These are phyloP conservation scores for Vombatus ursinus DNA, from an alignment of 2,113 vertebrate species.

Conservation along the genomic window DNA sequence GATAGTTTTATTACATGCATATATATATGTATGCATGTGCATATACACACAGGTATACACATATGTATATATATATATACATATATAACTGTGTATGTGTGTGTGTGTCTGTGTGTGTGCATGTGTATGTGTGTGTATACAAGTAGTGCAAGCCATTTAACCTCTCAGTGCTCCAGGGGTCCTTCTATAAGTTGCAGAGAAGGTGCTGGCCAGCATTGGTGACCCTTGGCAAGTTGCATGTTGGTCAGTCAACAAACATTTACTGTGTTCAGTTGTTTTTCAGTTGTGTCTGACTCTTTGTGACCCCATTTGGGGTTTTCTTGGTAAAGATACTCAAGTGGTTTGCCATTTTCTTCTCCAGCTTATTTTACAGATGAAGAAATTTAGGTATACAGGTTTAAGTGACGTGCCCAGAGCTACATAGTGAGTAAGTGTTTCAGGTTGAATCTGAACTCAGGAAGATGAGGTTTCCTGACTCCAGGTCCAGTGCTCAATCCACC, in stretches of 20 bases:
- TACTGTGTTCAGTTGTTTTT: neutral
- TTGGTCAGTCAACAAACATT: neutral
- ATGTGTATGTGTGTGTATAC: neutral
- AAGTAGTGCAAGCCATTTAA: neutral
- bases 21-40: too few species aligned
- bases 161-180: neutral
- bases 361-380: neutral
- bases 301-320: neutral
- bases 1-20: too few species aligned
- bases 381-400: too few species aligned
- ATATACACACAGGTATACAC: too few species aligned
- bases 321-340: neutral
- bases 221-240: neutral
- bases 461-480: too few species aligned
- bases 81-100: too few species aligned
- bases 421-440: neutral
- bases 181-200: neutral
- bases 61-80: too few species aligned
- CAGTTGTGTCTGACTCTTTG: neutral
- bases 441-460: neutral
- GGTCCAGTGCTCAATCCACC: too few species aligned
- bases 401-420: too few species aligned
- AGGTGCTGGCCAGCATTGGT: neutral
- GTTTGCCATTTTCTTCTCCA: neutral
- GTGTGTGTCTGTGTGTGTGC: too few species aligned